A percentile compares a stretch with the other conserved stretches of the same genome.
phyloP scores from a whole-genome alignment of 2,113 vertebrate species.

The Chaetodon auriga region DNA sequence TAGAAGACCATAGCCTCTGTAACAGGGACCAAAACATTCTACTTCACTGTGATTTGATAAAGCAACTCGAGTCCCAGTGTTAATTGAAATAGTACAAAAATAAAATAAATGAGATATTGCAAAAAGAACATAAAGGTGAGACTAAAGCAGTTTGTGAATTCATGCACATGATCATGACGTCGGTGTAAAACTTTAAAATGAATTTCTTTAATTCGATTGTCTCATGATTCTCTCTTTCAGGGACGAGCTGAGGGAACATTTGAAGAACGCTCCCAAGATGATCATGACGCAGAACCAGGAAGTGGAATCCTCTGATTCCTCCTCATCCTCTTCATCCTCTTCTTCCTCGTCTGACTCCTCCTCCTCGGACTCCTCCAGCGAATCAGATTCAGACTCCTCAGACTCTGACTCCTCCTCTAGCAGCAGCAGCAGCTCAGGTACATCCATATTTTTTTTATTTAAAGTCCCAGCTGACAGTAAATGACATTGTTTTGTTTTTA shows the following conservation, averaged over 20 bases:
- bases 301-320: constrained; percentile 91
- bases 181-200: no score
- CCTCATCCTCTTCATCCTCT: constrained; percentile 77
- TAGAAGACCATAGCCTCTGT: no score
- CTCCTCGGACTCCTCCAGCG: constrained; percentile 86
- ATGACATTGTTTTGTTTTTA: no score
- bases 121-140: no score
- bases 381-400: constrained; percentile 85
- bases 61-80: no score
- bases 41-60: no score
- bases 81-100: no score
- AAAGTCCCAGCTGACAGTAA: not conserved
- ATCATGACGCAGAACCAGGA: constrained; percentile 98
- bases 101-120: no score
- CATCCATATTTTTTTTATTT: not conserved
- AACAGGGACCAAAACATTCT: no score
- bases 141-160: no score
- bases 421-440: constrained; percentile 90
- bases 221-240: constrained; percentile 71
- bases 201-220: no score
- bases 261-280: constrained; percentile 98
- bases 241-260: constrained; percentile 96
- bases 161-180: no score
- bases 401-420: constrained; percentile 84
- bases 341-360: constrained; percentile 85